Base-by-base conservation (phyloP, 1,140 invertebrate genomes). In the Rhyzopertha dominica region DNA sequence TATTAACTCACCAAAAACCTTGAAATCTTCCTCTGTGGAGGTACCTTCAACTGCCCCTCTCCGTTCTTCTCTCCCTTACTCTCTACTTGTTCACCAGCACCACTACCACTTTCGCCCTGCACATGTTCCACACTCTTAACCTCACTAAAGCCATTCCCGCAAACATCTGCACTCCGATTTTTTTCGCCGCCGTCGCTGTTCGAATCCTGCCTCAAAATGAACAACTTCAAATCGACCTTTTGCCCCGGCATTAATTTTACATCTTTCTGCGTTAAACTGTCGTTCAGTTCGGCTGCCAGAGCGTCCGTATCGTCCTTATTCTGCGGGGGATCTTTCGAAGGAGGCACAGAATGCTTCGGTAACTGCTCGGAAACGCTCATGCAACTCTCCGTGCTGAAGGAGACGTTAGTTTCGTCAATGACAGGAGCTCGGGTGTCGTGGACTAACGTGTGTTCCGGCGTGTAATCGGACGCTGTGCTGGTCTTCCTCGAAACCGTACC, bases 1-100 rank as follows among this genome's bases (percentile, higher is more conserved):
- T n/a, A n/a, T n/a, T n/a, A n/a, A n/a, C n/a, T n/a, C 36, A 89
- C 84, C 62, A 87, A 71, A 67, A 89, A 87, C 30, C 85, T 70
- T 20, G 85, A 87, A 54, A 87, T 82, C 65, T 86, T 85, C 37
- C 84, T 68, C 47, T 76, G 72, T n/a, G n/a, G n/a, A 38, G 80
- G 77, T 8, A 56, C 53, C 25, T 62, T 58, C 12, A 55, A 37
- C 37, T 18, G 18, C 20, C 17, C 24, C 20, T 42, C 35, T 20
- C 17, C 5, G 22, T 13, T 5, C 36, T 26, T 25, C 10, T 25
- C 28, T 34, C 19, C 35, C 30, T 18, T 53, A 47, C 12, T 49
- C 16, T 16, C 12, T n/a, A n/a, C n/a, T n/a, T n/a, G n/a, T n/a
- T n/a, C n/a, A n/a, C n/a, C n/a, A n/a, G n/a, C n/a, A 5, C 13